Percentiles rank a stretch among this genome's conserved stretches.
phyloP scores from a whole-genome alignment of 2,113 vertebrate genomes.

The Bombycilla garrulus region DNA sequence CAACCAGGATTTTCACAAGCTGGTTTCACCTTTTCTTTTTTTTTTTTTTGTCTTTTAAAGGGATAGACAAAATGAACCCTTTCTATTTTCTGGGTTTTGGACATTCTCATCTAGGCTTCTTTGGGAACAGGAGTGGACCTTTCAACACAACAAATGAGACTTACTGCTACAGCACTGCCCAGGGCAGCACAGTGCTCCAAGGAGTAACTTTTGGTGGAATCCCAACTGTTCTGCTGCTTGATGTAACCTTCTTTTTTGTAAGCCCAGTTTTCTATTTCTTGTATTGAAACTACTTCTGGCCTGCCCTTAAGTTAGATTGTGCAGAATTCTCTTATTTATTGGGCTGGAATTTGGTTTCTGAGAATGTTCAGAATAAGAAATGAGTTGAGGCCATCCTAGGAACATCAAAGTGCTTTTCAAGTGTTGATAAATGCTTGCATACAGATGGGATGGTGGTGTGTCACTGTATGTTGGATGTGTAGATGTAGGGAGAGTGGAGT shows the following conservation, averaged over 20 bases:
- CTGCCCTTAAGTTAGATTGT: neutral
- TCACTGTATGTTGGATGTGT: neutral
- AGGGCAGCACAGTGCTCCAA: slow-evolving; percentile 82
- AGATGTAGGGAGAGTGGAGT: neutral
- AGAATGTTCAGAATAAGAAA: neutral
- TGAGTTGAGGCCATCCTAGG: neutral
- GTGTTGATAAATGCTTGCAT: neutral
- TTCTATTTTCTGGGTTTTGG: slow-evolving; percentile 57
- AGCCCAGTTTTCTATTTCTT: neutral
- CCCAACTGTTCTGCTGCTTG: slow-evolving; percentile 85
- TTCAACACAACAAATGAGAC: slow-evolving; percentile 65
- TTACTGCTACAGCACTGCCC: slow-evolving; percentile 81
- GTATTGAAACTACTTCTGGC: neutral
- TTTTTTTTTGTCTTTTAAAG: neutral
- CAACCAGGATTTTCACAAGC: neutral
- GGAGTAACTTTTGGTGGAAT: slow-evolving; percentile 89
- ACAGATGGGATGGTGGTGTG: neutral
- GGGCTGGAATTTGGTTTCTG: neutral
- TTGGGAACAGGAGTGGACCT: slow-evolving; percentile 52
- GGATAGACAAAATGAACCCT: slow-evolving; percentile 45
- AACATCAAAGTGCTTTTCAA: neutral
- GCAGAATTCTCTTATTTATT: neutral
- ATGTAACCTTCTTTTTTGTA: slow-evolving; percentile 87
- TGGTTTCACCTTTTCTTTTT: neutral
- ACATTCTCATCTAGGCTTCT: slow-evolving; percentile 38